A percentile compares a stretch with the other conserved stretches of the same genome.
Evolutionary conservation across 2,888 invertebrate species (phyloP).

Genomic region (Marasmarcha lunaedactyla): DNA sequence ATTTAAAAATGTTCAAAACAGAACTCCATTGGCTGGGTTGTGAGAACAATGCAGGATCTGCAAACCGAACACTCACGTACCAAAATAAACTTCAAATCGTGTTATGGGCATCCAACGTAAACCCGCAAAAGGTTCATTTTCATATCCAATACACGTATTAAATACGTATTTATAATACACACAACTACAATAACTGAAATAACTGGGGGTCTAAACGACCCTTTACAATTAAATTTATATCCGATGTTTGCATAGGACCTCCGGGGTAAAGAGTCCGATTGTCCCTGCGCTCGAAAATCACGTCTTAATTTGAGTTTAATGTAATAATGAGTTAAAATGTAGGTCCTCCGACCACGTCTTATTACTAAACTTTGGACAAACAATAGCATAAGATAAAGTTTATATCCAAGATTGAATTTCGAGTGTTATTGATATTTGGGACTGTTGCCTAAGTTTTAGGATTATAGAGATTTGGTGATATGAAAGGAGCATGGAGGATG

Average conservation of each 20-base stretch:
- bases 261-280: conserved; percentile 26
- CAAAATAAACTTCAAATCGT: too few species aligned
- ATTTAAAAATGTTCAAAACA: too few species aligned
- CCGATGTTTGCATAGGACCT: conserved; percentile 38
- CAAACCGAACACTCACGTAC: too few species aligned
- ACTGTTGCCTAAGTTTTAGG: not conserved
- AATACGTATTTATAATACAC: conserved; percentile 1
- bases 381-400: not conserved
- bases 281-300: conserved; percentile 21
- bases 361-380: not conserved
- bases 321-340: conserved; percentile 42
- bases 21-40: too few species aligned
- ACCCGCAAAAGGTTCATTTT: not conserved
- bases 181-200: conserved; percentile 4
- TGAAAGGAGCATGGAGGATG: too few species aligned
- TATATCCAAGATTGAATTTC: not conserved
- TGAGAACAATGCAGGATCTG: too few species aligned
- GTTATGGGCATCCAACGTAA: not conserved
- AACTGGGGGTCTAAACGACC: conserved; percentile 2
- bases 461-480: too few species aligned
- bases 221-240: conserved; percentile 13
- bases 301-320: conserved; percentile 47
- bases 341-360: not conserved
- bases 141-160: not conserved
- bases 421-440: not conserved